Evolutionary conservation across 2,113 vertebrate genomes (phyloP).

Genomic region (Pelodiscus sinensis): DNA sequence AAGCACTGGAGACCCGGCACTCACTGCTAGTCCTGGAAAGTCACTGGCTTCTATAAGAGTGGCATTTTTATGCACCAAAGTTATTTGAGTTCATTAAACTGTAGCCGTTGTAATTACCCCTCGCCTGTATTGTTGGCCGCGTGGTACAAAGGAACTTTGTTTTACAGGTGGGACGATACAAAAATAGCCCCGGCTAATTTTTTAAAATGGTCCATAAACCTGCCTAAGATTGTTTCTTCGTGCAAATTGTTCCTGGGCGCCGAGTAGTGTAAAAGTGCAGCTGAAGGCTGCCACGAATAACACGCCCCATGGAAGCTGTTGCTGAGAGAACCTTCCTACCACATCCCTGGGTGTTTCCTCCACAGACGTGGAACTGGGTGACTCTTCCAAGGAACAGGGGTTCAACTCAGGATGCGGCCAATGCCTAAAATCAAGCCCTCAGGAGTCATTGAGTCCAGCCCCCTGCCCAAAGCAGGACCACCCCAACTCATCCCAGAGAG

Average conservation of each 20-base stretch:
- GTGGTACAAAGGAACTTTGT: accelerated
- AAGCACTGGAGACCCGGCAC: neutral
- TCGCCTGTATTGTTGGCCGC: neutral
- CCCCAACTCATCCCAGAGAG: too few relatives aligned
- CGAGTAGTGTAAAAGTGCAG: accelerated
- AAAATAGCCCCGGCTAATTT: neutral
- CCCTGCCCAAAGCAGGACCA: too few relatives aligned
- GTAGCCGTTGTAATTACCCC: neutral
- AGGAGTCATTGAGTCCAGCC: too few relatives aligned
- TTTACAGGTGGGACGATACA: neutral
- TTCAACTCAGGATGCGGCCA: neutral
- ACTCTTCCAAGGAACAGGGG: neutral
- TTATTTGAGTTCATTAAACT: neutral
- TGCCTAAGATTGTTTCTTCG: neutral
- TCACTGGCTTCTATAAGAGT: neutral
- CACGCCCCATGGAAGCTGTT: neutral
- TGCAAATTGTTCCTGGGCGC: neutral
- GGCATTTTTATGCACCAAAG: neutral
- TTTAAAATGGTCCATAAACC: neutral
- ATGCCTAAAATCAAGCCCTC: neutral
- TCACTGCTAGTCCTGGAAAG: neutral
- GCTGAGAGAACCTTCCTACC: neutral
- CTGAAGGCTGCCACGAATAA: neutral
- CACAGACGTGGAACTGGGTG: neutral
- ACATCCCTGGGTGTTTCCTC: accelerated